These are phyloP conservation scores for Mus spretus DNA, from an alignment of 2,797 vertebrate genomes.

Conservation along the genomic window DNA sequence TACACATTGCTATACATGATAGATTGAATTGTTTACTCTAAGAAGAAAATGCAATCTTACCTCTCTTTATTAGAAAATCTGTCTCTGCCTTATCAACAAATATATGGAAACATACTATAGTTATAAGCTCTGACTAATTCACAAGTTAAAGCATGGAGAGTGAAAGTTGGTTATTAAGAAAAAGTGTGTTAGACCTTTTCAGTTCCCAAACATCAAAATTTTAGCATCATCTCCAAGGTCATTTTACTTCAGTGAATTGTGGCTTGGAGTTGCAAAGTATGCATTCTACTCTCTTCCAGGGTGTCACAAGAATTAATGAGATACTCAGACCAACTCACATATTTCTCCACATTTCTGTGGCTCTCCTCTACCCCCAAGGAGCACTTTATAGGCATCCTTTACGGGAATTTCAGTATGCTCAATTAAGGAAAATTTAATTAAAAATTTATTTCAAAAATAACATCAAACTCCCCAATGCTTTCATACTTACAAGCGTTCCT, in stretches of 20 bases:
- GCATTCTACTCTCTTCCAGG: constrained; percentile 64
- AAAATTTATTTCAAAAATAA: constrained; percentile 86
- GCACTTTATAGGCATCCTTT: constrained; percentile 80
- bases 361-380: constrained; percentile 76
- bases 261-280: constrained; percentile 29
- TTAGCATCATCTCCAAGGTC: constrained; percentile 74
- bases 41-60: constrained; percentile 73
- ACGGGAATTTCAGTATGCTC: constrained; percentile 82
- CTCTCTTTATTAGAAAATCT: constrained; percentile 74
- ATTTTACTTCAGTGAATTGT: constrained; percentile 81
- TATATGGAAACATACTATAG: constrained; percentile 66
- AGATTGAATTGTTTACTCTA: constrained; percentile 59
- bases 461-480: constrained; percentile 83
- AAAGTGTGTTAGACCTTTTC: constrained; percentile 35
- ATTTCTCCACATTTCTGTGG: constrained; percentile 82
- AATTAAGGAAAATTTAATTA: constrained; percentile 86
- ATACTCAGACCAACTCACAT: constrained; percentile 73
- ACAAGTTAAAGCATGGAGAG: not conserved
- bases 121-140: constrained; percentile 70
- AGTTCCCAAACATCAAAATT: constrained; percentile 64
- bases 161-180: not conserved
- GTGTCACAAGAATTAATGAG: constrained; percentile 81
- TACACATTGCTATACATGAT: not conserved
- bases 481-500: constrained; percentile 76
- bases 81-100: constrained; percentile 69